Evolutionary conservation across 1,140 invertebrate species (phyloP).

Genomic region (Camponotus floridanus): DNA sequence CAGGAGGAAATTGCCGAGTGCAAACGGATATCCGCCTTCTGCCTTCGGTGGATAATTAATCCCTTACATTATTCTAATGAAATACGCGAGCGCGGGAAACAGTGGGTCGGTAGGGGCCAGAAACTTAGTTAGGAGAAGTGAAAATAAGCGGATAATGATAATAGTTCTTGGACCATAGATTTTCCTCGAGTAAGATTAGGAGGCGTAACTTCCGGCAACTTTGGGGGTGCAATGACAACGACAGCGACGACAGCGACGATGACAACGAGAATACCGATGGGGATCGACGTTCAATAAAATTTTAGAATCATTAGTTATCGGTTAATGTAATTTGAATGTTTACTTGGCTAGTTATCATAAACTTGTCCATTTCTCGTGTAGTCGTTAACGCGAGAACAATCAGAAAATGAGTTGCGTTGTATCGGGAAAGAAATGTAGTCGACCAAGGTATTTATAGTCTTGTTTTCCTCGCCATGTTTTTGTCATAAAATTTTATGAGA

Average conservation of each 20-base stretch:
- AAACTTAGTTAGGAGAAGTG: conserved; percentile 70
- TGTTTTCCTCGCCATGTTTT: not conserved
- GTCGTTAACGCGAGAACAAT: not conserved
- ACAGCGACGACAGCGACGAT: not conserved
- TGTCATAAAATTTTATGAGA: not conserved
- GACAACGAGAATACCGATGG: conserved; percentile 15
- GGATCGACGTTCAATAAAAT: conserved; percentile 56
- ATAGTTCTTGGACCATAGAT: conserved; percentile 63
- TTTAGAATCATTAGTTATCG: conserved; percentile 22
- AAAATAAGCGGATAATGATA: conserved; percentile 73
- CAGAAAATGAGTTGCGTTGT: not conserved
- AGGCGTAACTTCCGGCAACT: conserved; percentile 65
- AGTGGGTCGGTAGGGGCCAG: conserved; percentile 4
- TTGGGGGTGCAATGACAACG: conserved; percentile 51
- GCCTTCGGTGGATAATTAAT: conserved; percentile 55
- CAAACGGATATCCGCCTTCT: conserved; percentile 53
- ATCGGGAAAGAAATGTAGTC: not conserved
- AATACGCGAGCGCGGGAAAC: conserved; percentile 18
- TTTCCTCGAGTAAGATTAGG: conserved; percentile 63
- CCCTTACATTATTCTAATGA: conserved; percentile 53
- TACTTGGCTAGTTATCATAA: conserved; percentile 42
- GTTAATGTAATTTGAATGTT: conserved; percentile 68
- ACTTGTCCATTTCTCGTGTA: conserved; percentile 12
- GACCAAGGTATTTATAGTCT: conserved; percentile 25
- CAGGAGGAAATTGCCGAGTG: conserved; percentile 44